Conservation (phyloP, 2,888 invertebrate species). For the Ferrisia virgata region DNA sequence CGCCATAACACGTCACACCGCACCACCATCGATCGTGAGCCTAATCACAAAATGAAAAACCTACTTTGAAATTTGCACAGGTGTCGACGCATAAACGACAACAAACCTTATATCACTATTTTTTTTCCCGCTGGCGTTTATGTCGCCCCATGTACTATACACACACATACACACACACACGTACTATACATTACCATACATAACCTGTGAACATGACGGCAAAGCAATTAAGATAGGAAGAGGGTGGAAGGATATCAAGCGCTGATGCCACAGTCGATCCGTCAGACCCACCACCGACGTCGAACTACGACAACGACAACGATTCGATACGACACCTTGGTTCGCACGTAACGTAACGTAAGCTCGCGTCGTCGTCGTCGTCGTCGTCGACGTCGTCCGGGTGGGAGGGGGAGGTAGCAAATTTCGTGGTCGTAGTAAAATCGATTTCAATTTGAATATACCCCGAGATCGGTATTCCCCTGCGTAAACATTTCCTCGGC, state of each 20-base stretch:
- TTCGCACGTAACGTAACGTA: neutral
- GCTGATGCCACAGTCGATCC: neutral
- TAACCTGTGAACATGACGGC: neutral
- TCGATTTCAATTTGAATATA: constrained; percentile 41
- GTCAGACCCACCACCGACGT: neutral
- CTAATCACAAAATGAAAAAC: neutral
- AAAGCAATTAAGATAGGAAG: neutral
- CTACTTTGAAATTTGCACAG: neutral
- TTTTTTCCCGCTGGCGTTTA: neutral
- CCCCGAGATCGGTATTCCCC: constrained; percentile 28
- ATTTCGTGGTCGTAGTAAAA: constrained; percentile 8
- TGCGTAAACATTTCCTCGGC: constrained; percentile 27
- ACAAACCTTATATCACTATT: neutral
- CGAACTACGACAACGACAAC: no score
- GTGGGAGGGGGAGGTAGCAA: no score
- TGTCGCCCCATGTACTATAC: no score
- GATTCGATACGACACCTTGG: constrained; percentile 3
- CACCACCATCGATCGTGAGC: no score
- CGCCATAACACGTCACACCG: no score
- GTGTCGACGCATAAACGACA: neutral
- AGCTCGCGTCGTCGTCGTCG: neutral
- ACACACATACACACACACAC: no score
- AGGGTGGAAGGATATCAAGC: neutral
- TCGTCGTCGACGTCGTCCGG: no score
- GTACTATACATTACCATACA: neutral